Base-by-base conservation (phyloP, 2,888 invertebrate genomes). In the Diplazon laetatorius region DNA sequence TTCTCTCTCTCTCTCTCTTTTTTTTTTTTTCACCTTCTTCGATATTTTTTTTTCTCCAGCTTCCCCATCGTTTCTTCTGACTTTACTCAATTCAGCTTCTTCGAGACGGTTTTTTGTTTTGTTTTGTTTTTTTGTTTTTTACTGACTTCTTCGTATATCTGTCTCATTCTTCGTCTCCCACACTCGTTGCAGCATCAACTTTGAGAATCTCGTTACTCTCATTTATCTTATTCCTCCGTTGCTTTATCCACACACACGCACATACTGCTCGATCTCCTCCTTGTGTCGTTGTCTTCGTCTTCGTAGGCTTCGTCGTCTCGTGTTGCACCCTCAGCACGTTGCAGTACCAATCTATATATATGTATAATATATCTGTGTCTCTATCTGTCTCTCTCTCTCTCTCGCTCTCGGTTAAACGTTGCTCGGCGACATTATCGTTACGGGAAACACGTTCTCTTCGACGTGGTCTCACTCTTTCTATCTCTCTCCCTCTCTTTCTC, bases 391-490 rank as follows among this genome's bases (percentile, higher is more conserved):
- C 71, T 71, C 63, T 50, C 69, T 70, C 76, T 66, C 76, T 71
- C 76, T 76, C 71, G 57, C 62, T 72, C 46, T 42, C 22, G 30
- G 30, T 30, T 6, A 2, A 30, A 2, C 46, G 59, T 44, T 57
- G 52, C 63, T 37, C 39, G 12, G 52, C 72, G 77, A 77, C 72
- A 73, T 77, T 77, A 73, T 66, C 72, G 50, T 62, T 50, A 37
- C 55, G 69, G 57, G 60, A 72, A n/a, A 71, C 70, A 76, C 76
- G 77, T 77, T 77, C 77, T 72, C 77, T 77, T 63, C 25, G 48
- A 68, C 77, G 72, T 30, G 30, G 72, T 68, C 77, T 77, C 76
- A n/a, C n/a, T n/a, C n/a, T n/a, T n/a, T n/a, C n/a, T n/a, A n/a
- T n/a, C n/a, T n/a, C n/a, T n/a, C n/a, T n/a, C n/a, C n/a, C n/a